Conservation (phyloP, 1,140 invertebrate genomes). For the Magallana ariakensis region DNA sequence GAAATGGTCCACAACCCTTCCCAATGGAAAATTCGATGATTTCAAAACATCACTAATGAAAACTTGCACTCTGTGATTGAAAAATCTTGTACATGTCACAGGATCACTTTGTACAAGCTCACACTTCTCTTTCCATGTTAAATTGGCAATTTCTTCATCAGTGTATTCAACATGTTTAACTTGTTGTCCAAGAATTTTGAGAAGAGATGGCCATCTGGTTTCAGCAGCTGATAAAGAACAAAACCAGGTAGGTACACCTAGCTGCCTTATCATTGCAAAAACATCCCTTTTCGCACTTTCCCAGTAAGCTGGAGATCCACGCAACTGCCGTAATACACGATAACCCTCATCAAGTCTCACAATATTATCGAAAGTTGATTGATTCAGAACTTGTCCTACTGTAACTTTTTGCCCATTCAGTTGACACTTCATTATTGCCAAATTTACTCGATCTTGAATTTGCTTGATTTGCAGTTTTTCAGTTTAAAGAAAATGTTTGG, state of each 20-base stretch:
- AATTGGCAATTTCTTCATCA: conserved; percentile 42
- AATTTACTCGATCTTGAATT: conserved; percentile 46
- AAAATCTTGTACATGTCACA: conserved; percentile 60
- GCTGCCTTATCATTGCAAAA: conserved; percentile 60
- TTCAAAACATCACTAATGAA: conserved; percentile 59
- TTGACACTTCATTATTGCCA: conserved; percentile 53
- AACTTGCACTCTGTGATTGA: conserved; percentile 47
- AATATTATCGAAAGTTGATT: conserved; percentile 44
- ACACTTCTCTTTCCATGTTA: conserved; percentile 55
- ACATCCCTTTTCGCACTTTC: conserved; percentile 59
- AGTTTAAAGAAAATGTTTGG: conserved; percentile 63
- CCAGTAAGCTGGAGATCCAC: conserved; percentile 58
- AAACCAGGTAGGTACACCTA: conserved; percentile 62
- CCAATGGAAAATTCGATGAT: conserved; percentile 56
- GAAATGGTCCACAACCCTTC: conserved; percentile 32
- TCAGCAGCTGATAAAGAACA: conserved; percentile 63
- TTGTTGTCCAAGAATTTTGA: conserved; percentile 52
- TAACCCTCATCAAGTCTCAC: conserved; percentile 61
- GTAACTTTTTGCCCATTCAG: conserved; percentile 40
- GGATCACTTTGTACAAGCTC: conserved; percentile 57
- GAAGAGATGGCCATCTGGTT: conserved; percentile 60
- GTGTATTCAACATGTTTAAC: conserved; percentile 12
- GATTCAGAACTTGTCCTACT: conserved; percentile 44
- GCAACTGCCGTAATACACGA: conserved; percentile 50
- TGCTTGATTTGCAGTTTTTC: conserved; percentile 60